These are phyloP conservation scores for Bergia puertoricense DNA, from an alignment of 92 coral and sea anemone species.

Conservation along the genomic window DNA sequence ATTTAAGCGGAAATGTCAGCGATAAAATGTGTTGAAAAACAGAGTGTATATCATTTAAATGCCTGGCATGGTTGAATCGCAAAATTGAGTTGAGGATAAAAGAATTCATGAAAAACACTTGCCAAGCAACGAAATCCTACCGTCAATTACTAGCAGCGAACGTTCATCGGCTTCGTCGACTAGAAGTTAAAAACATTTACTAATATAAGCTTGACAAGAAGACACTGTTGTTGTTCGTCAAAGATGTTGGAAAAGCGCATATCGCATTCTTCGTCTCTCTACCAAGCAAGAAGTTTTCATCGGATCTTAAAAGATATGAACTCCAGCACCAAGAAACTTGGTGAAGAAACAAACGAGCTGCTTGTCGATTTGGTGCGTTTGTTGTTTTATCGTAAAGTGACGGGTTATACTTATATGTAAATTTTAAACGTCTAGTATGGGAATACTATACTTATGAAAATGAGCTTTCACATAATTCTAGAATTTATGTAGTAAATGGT, in stretches of 20 bases:
- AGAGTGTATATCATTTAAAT: background rate
- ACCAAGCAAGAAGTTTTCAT: conserved; percentile 53
- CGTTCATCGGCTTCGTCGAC: background rate
- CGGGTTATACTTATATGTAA: background rate
- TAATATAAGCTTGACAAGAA: background rate
- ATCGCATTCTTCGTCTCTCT: conserved; percentile 28
- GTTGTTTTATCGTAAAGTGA: background rate
- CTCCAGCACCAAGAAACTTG: conserved; percentile 64
- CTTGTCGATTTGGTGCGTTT: conserved; percentile 70
- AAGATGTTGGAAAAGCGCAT: conserved; percentile 10
- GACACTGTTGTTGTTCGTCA: background rate
- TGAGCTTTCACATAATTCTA: background rate
- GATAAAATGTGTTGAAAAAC: background rate
- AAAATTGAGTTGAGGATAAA: background rate
- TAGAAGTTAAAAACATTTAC: background rate
- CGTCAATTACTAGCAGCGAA: background rate
- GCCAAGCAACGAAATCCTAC: background rate
- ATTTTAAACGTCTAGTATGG: background rate
- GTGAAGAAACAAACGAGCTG: conserved; percentile 62
- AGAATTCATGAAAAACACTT: background rate
- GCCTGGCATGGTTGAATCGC: conserved; percentile 27
- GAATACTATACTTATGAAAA: background rate
- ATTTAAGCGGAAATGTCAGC: conserved; percentile 19
- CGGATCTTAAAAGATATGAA: conserved; percentile 59
- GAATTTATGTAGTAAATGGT: background rate